Evolutionary conservation across 1,140 invertebrate genomes (phyloP).

Genomic region (Sarcophaga bullata): DNA sequence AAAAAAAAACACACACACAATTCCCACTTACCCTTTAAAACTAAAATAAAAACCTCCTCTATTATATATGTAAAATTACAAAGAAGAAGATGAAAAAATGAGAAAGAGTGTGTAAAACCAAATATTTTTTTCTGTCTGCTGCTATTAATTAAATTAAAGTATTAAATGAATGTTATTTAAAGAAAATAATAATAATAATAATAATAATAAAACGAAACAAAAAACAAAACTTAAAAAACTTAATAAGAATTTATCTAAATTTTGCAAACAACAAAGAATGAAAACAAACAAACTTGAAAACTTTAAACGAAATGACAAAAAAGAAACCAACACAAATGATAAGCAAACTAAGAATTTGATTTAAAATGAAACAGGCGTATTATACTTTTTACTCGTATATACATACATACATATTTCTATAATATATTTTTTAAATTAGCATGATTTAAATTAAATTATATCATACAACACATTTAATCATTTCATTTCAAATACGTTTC

Average conservation of each 20-base stretch:
- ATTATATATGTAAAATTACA: neutral
- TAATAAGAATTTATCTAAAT: conserved; percentile 16
- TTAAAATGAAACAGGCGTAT: neutral
- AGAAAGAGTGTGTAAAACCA: neutral
- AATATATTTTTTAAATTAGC: conserved; percentile 17
- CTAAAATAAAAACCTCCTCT: neutral
- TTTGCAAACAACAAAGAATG: neutral
- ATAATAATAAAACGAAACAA: too few relatives aligned
- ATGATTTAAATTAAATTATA: too few relatives aligned
- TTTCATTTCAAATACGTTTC: too few relatives aligned
- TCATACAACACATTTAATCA: too few relatives aligned
- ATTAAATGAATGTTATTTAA: conserved; percentile 9
- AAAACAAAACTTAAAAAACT: neutral
- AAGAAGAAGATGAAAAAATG: neutral
- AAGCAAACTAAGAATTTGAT: conserved; percentile 5
- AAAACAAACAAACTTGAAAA: neutral
- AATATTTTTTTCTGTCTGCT: conserved; percentile 20
- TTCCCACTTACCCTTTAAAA: too few relatives aligned
- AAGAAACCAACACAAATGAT: neutral
- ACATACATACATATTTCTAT: neutral
- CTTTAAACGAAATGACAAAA: neutral
- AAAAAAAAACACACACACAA: too few relatives aligned
- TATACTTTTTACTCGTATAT: conserved; percentile 14
- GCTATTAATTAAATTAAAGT: neutral
- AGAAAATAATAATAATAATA: too few relatives aligned